Evolutionary conservation across 1,140 invertebrate genomes (phyloP).

Genomic region (Thereuonema tuberculata): DNA sequence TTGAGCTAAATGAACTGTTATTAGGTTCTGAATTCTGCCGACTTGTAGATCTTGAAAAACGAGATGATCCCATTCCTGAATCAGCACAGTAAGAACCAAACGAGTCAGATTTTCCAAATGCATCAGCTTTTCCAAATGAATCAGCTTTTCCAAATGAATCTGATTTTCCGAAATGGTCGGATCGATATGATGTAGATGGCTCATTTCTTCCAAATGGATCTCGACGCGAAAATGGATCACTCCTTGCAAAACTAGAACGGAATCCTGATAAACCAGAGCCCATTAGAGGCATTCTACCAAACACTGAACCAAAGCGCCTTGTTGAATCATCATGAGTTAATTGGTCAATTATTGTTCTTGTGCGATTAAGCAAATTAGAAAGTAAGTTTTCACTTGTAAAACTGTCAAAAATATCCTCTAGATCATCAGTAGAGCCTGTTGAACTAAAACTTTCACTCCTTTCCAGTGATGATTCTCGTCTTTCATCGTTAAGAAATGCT

Average conservation of each 20-base stretch:
- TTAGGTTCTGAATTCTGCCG: neutral
- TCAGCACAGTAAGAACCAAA: no score
- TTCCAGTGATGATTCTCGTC: neutral
- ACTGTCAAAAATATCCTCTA: slow-evolving; percentile 9
- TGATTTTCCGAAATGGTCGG: neutral
- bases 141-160: no score
- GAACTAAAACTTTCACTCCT: slow-evolving; percentile 12
- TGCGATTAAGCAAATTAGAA: neutral
- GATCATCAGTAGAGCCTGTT: slow-evolving; percentile 7
- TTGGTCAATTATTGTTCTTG: neutral
- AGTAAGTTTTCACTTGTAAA: neutral
- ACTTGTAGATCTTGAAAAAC: neutral
- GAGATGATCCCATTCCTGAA: neutral
- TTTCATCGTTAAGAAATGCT: neutral
- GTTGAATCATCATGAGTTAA: neutral
- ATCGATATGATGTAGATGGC: neutral
- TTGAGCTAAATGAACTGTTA: neutral
- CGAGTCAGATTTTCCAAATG: no score
- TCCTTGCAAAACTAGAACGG: neutral
- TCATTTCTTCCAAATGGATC: neutral
- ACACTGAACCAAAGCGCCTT: neutral
- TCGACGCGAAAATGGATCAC: neutral
- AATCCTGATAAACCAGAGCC: neutral
- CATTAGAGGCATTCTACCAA: neutral
- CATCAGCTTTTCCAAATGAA: neutral